Evolutionary conservation across 2,797 vertebrate species (phyloP).

Genomic region (Danio kyathit): DNA sequence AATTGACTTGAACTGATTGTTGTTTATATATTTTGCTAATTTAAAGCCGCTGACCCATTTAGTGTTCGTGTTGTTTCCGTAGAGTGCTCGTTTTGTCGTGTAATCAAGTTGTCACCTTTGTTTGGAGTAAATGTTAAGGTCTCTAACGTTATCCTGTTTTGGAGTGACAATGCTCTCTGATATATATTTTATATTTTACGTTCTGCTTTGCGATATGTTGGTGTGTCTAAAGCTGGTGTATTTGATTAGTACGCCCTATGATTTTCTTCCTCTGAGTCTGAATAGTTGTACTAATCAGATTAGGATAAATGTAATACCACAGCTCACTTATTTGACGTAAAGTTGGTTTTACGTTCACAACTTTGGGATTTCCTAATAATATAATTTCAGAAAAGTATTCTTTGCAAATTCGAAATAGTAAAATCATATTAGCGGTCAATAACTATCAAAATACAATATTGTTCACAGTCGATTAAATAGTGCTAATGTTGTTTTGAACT

Average conservation of each 20-base stretch:
- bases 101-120: neutral
- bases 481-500: too few species aligned
- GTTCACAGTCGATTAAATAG: too few species aligned
- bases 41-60: neutral
- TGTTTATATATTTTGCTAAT: neutral
- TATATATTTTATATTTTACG: neutral
- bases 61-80: neutral
- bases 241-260: too few species aligned
- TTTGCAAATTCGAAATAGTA: too few species aligned
- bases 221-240: neutral
- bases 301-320: neutral
- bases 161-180: neutral
- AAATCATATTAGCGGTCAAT: too few species aligned
- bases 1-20: neutral
- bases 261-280: neutral
- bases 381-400: too few species aligned
- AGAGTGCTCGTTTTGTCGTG: neutral
- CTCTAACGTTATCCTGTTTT: conserved; percentile 9
- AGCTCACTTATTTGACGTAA: neutral
- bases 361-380: too few species aligned
- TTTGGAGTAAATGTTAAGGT: neutral
- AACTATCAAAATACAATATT: too few species aligned
- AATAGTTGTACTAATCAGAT: neutral
- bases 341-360: too few species aligned
- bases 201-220: conserved; percentile 11